These are phyloP conservation scores for Liopterus haemorrhoidalis DNA, from an alignment of 2,888 invertebrate genomes.

Conservation along the genomic window DNA sequence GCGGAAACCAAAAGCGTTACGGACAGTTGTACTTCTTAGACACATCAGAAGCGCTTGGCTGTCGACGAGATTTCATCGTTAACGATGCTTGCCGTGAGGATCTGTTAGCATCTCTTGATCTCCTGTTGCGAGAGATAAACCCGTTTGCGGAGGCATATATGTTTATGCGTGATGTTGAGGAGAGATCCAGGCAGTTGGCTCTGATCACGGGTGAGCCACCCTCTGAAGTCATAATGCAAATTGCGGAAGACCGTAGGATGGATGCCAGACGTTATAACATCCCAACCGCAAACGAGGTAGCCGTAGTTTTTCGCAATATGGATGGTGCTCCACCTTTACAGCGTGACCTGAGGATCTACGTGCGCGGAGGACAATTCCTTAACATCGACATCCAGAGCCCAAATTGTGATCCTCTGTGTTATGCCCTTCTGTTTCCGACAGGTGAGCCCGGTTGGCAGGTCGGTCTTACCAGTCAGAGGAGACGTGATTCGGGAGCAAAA, in stretches of 20 bases:
- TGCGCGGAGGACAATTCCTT: background rate
- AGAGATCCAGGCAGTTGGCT: conserved; percentile 25
- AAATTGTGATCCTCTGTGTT: conserved; percentile 8
- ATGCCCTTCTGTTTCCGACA: conserved; percentile 3
- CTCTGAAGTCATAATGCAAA: no score
- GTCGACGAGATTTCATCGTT: background rate
- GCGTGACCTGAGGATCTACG: background rate
- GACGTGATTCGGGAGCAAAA: no score
- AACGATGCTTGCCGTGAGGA: background rate
- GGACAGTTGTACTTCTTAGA: conserved; percentile 53
- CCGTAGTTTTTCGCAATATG: background rate
- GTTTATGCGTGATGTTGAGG: conserved; percentile 14
- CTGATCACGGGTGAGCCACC: no score
- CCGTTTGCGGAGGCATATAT: background rate
- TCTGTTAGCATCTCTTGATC: background rate
- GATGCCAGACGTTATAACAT: no score
- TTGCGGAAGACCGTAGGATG: no score
- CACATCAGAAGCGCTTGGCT: background rate
- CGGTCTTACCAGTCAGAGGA: no score
- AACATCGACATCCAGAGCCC: conserved; percentile 15
- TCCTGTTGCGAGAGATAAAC: background rate
- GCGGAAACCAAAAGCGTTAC: no score
- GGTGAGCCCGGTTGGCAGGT: conserved; percentile 6
- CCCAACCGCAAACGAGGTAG: conserved; percentile 25
- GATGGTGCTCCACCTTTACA: conserved; percentile 4